A percentile compares a stretch with the other conserved stretches of the same genome.
Evolutionary conservation across 2,888 invertebrate genomes (phyloP).

Genomic region (Lampropteryx suffumata): DNA sequence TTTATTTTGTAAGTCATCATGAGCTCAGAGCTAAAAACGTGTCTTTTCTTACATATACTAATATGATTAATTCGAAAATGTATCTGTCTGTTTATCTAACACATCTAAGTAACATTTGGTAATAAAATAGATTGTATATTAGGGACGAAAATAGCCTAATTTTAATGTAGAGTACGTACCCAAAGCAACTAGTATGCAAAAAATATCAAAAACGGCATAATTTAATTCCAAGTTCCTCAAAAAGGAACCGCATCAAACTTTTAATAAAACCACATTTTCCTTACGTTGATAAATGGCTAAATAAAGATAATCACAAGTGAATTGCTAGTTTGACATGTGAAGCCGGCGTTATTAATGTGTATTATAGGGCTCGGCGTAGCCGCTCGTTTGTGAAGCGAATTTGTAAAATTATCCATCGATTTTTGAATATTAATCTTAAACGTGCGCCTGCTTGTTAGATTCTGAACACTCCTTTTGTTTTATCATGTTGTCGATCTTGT

Average conservation of each 20-base stretch:
- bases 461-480: slow-evolving; percentile 39
- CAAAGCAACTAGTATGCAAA: too few species aligned
- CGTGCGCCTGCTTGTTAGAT: slow-evolving; percentile 50
- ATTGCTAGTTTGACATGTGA: slow-evolving; percentile 78
- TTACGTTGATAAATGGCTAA: slow-evolving; percentile 71
- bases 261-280: slow-evolving; percentile 47
- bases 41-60: too few species aligned
- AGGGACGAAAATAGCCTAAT: too few species aligned
- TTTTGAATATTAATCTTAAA: slow-evolving; percentile 71
- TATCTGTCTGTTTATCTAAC: too few species aligned
- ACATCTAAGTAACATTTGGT: too few species aligned
- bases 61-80: too few species aligned
- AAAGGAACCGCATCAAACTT: slow-evolving; percentile 37
- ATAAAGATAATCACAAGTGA: slow-evolving; percentile 76
- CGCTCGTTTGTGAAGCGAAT: slow-evolving; percentile 72
- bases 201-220: slow-evolving; percentile 1
- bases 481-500: slow-evolving; percentile 33
- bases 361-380: slow-evolving; percentile 72
- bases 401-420: slow-evolving; percentile 76
- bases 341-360: slow-evolving; percentile 75
- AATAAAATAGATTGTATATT: too few species aligned
- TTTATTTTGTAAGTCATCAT: too few species aligned
- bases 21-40: too few species aligned
- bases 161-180: too few species aligned
- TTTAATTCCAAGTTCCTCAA: slow-evolving; percentile 10